Conservation (phyloP, 2,888 invertebrate species). For the Ephialtes manifestator region DNA sequence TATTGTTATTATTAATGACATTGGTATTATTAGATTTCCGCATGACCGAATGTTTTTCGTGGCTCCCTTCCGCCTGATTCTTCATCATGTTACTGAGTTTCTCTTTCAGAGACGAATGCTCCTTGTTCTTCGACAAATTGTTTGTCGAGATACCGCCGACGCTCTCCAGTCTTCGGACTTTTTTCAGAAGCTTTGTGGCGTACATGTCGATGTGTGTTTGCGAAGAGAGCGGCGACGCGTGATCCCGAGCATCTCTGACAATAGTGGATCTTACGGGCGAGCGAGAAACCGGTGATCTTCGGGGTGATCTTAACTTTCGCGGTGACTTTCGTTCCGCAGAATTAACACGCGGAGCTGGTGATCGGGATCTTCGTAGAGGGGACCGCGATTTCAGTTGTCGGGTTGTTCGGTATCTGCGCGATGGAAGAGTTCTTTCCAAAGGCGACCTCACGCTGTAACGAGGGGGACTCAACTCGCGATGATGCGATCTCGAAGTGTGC, state of each 20-base stretch:
- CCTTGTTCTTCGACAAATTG: conserved; percentile 72
- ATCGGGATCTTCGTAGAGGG: conserved; percentile 71
- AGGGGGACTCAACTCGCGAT: conserved; percentile 70
- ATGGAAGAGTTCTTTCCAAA: conserved; percentile 60
- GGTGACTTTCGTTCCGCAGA: conserved; percentile 63
- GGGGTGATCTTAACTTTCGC: conserved; percentile 64
- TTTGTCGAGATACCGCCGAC: conserved; percentile 70
- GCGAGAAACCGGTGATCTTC: conserved; percentile 44
- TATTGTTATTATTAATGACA: conserved; percentile 25
- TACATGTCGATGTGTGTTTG: conserved; percentile 67
- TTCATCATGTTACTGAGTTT: conserved; percentile 82
- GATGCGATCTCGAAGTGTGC: conserved; percentile 65
- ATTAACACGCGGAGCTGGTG: conserved; percentile 69
- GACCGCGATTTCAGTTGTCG: conserved; percentile 66
- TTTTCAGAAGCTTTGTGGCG: conserved; percentile 80
- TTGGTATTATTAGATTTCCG: conserved; percentile 19
- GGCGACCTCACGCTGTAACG: conserved; percentile 67
- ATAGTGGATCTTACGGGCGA: conserved; percentile 38
- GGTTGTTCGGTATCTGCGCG: conserved; percentile 72
- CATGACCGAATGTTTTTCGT: not conserved
- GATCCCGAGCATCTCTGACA: conserved; percentile 43
- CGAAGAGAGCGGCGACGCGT: conserved; percentile 36
- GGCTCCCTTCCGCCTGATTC: conserved; percentile 19
- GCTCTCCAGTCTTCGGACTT: conserved; percentile 78
- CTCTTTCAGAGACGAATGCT: conserved; percentile 81